Conservation (phyloP, 2,797 vertebrate genomes). For the Margarornis squamiger region DNA sequence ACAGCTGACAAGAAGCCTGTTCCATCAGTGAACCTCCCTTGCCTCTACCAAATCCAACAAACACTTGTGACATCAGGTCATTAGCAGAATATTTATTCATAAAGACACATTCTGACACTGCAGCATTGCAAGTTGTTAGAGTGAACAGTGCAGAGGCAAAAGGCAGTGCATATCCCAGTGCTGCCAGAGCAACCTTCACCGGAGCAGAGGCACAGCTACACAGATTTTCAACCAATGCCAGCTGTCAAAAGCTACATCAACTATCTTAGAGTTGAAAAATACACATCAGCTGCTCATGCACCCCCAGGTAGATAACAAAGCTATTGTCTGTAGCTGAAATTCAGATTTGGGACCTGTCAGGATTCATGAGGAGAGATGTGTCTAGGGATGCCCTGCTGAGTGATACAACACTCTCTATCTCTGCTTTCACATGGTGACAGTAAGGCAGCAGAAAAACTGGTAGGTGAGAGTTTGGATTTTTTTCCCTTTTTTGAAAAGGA, state of each 20-base stretch:
- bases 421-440: background rate
- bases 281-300: background rate
- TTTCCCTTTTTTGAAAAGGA: background rate
- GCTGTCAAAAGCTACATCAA: background rate
- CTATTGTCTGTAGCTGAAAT: background rate
- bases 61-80: background rate
- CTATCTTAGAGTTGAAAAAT: background rate
- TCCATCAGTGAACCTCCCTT: background rate
- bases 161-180: background rate
- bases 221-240: background rate
- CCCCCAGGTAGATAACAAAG: background rate
- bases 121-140: background rate
- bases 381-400: background rate
- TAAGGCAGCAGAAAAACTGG: background rate
- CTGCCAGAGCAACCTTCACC: background rate
- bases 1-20: background rate
- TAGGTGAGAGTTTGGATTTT: background rate
- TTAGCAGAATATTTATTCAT: background rate
- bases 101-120: background rate
- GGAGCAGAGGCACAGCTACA: background rate
- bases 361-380: background rate
- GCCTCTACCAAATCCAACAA: background rate
- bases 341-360: background rate
- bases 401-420: background rate
- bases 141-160: background rate